Evolutionary conservation across 2,797 vertebrate species (phyloP), one percentile per base, ranked within the genome.

Genomic region (Carapus acus): DNA sequence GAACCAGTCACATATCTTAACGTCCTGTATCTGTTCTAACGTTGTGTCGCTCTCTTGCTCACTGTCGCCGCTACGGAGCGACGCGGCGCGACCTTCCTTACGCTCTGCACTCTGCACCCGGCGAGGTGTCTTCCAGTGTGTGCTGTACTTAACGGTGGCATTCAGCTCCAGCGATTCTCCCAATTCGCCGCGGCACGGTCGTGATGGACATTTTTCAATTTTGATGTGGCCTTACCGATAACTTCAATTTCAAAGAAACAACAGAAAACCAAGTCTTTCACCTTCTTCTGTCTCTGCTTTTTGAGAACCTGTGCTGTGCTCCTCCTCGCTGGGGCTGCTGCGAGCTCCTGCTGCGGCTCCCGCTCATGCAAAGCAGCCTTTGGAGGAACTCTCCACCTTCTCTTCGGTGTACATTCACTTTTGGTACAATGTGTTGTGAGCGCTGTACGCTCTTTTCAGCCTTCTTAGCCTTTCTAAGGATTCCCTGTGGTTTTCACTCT

Each of bases 151-250:
- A n/a, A 56, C 47, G 66, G 61, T 77, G 78, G 72, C 63, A 61
- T 80, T 75, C 44, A 68, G 54, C 65, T 54, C 47, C 41, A 43
- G 55, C 21, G 38, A 29, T 67, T 55, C 43, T 39, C 43, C 31
- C 46, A 58, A 66, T 27, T 20, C 48, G 49, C 52, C 53, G 34
- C 3, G 12, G 40, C 16, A 58, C 24, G 40, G n/a, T 21, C 21
- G 59, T 76, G 47, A 81, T 46, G 33, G 80, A 85, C 74, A 71
- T 80, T 81, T 81, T 82, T 82, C 66, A 76, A 77, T 81, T 84
- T 88, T 47, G 63, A 88, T 83, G 88, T 89, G 89, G 89, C 89
- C 89, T 90, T 90, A 89, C 71, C 70, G 74, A 82, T 49, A 77
- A 81, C 73, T 71, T 73, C 73, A 66, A 69, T 57, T 67, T 67